Conservation (phyloP, 2,113 vertebrate species). For the Pontoporia blainvillei region DNA sequence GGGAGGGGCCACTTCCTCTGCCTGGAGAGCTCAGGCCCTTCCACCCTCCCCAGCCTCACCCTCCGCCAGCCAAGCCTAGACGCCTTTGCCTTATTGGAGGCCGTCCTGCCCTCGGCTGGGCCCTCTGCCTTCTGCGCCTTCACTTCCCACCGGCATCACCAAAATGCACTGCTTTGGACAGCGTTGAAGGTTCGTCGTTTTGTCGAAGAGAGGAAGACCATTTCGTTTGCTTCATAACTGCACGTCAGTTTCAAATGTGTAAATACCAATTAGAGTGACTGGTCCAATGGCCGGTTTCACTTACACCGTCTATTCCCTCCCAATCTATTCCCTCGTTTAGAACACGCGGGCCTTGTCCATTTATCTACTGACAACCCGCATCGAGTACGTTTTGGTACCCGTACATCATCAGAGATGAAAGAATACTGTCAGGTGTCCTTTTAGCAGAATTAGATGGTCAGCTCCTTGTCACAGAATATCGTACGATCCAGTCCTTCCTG, state of each 20-base stretch:
- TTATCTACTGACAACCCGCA: neutral
- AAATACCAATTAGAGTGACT: neutral
- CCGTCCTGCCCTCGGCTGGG: neutral
- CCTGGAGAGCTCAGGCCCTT: neutral
- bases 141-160: neutral
- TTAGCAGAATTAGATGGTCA: neutral
- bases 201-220: neutral
- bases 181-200: neutral
- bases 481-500: neutral
- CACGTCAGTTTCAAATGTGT: too few species aligned
- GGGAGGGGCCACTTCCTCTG: neutral
- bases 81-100: neutral
- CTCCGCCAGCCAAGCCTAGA: neutral
- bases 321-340: neutral
- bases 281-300: neutral
- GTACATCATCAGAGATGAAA: neutral
- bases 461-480: neutral
- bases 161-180: neutral
- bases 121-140: neutral
- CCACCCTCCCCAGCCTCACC: neutral
- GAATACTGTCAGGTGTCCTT: neutral
- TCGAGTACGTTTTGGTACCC: rapidly evolving
- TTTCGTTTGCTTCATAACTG: neutral
- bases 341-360: neutral
- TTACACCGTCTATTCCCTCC: neutral